These are phyloP conservation scores for Rhaphigaster nebulosa DNA, from an alignment of 2,888 invertebrate species.

Conservation along the genomic window DNA sequence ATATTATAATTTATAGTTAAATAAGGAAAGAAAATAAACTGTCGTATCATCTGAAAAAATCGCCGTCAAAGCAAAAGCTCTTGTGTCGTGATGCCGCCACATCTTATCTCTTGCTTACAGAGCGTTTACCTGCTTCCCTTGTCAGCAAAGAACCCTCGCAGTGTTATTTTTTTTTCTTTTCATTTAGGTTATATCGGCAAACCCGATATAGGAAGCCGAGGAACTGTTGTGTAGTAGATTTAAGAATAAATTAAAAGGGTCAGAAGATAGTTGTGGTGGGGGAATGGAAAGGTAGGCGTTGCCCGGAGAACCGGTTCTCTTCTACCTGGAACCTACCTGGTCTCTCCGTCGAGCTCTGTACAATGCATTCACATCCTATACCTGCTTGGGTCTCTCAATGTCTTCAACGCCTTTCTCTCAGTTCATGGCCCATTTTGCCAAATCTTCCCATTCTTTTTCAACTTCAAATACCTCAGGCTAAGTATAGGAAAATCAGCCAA, in stretches of 20 bases:
- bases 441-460: background rate
- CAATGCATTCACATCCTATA: slow-evolving; percentile 1
- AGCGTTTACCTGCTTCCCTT: background rate
- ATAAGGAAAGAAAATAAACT: background rate
- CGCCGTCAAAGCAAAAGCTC: background rate
- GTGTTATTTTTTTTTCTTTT: background rate
- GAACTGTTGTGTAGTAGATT: slow-evolving; percentile 4
- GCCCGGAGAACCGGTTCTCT: background rate
- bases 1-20: background rate
- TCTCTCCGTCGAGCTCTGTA: background rate
- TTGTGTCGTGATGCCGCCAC: background rate
- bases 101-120: background rate
- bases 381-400: background rate
- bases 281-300: background rate
- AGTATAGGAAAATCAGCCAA: background rate
- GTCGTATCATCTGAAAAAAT: background rate
- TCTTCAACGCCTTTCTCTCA: background rate
- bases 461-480: background rate
- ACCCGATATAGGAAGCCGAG: background rate
- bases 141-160: background rate
- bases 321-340: background rate
- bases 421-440: background rate
- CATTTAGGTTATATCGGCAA: background rate
- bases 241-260: slow-evolving; percentile 23
- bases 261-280: background rate